A percentile compares a stretch with the other conserved stretches of the same genome.
Conservation (phyloP, 1,140 invertebrate genomes). For the Oncopeltus fasciatus region DNA sequence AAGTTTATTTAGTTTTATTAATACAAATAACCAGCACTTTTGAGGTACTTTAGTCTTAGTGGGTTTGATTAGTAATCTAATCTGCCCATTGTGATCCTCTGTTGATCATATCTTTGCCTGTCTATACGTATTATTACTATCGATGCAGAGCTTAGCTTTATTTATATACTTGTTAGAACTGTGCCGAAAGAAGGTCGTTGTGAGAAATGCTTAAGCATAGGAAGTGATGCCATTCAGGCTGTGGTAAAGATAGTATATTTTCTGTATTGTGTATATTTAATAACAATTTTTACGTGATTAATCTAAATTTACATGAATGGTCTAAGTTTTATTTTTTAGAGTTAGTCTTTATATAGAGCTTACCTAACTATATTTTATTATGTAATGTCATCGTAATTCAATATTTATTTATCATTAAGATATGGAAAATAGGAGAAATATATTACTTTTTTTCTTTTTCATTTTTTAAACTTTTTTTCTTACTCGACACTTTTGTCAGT, state of each 20-base stretch:
- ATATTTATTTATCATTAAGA: slow-evolving; percentile 14
- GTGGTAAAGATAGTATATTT: slow-evolving; percentile 20
- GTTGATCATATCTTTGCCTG: too few species aligned
- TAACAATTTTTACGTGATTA: background rate
- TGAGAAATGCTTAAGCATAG: slow-evolving; percentile 12
- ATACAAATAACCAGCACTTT: too few species aligned
- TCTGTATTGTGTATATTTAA: slow-evolving; percentile 14
- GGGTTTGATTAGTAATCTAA: too few species aligned
- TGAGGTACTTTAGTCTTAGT: too few species aligned
- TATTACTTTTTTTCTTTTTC: too few species aligned
- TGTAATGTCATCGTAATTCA: slow-evolving; percentile 5
- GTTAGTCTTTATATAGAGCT: slow-evolving; percentile 16
- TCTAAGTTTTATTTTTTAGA: slow-evolving; percentile 12
- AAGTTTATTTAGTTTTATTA: too few species aligned
- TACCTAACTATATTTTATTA: slow-evolving; percentile 17
- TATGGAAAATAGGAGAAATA: too few species aligned
- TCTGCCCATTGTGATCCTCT: too few species aligned
- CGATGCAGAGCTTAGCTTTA: slow-evolving; percentile 10
- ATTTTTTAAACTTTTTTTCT: too few species aligned
- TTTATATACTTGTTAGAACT: background rate
- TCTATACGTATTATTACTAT: background rate
- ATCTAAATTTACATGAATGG: slow-evolving; percentile 5
- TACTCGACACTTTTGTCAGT: background rate
- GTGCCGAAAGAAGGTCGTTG: background rate
- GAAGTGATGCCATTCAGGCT: slow-evolving; percentile 14